Conservation (phyloP, 2,113 vertebrate species). For the Trinectes maculatus region DNA sequence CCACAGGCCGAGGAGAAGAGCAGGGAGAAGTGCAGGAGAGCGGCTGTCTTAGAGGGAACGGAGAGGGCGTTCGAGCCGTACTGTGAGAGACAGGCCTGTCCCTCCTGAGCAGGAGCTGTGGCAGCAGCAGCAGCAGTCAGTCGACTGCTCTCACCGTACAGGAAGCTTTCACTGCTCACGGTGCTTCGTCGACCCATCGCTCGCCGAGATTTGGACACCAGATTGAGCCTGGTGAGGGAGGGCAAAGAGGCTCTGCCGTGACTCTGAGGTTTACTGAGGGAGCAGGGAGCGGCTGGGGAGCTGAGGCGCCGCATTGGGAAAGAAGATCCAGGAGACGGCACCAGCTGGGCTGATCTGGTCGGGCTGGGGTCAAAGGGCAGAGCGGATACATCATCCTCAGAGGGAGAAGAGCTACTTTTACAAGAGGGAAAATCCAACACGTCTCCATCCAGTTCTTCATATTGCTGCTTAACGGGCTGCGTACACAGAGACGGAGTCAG, state of each 20-base stretch:
- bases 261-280: constrained; percentile 7
- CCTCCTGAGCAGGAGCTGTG: background rate
- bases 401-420: constrained; percentile 66
- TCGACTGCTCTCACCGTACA: constrained; percentile 36
- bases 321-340: constrained; percentile 34
- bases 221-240: constrained; percentile 72
- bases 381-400: constrained; percentile 68
- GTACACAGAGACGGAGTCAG: constrained; percentile 63
- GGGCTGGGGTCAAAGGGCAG: constrained; percentile 56
- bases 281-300: constrained; percentile 58
- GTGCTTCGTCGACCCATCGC: constrained; percentile 64
- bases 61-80: constrained; percentile 54
- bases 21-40: constrained; percentile 79
- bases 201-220: constrained; percentile 68
- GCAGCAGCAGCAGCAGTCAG: constrained; percentile 36
- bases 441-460: constrained; percentile 75
- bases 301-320: constrained; percentile 61
- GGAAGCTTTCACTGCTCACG: constrained; percentile 42
- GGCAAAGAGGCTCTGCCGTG: constrained; percentile 72
- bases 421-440: constrained; percentile 69
- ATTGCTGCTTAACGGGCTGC: constrained; percentile 76
- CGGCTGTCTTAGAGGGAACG: constrained; percentile 41
- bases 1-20: constrained; percentile 71
- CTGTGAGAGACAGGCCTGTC: constrained; percentile 11
- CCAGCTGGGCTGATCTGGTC: constrained; percentile 30